These are phyloP conservation scores for Lamprologus lemairii DNA, from an alignment of 2,113 vertebrate genomes.

Conservation along the genomic window DNA sequence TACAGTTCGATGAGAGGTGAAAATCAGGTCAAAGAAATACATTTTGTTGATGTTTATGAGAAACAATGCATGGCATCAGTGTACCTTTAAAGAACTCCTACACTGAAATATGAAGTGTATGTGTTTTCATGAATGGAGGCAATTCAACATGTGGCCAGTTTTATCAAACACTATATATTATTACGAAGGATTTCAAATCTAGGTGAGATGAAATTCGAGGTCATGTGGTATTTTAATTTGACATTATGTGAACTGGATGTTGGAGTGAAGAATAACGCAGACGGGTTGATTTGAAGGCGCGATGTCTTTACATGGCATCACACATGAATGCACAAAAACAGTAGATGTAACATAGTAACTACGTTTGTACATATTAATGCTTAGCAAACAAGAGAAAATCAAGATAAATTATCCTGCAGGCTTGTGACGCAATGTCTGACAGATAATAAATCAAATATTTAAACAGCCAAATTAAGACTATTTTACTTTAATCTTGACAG, in stretches of 20 bases:
- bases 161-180: neutral
- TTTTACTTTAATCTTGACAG: constrained; percentile 14
- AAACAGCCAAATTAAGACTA: neutral
- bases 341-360: neutral
- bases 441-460: neutral
- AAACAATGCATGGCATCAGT: neutral
- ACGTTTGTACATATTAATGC: neutral
- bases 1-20: neutral
- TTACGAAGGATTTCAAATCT: neutral
- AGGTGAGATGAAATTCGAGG: neutral
- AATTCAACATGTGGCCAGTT: neutral
- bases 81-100: neutral
- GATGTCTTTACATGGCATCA: neutral
- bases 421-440: neutral
- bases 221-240: neutral
- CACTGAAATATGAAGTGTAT: neutral
- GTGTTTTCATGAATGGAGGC: neutral
- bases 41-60: neutral
- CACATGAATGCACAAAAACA: neutral
- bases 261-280: neutral
- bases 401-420: neutral
- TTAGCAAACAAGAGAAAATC: neutral
- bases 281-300: neutral
- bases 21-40: neutral
- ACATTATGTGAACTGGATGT: neutral